A percentile compares a stretch with the other conserved stretches of the same genome.
These are phyloP conservation scores for Amorpha juglandis DNA, from an alignment of 2,888 invertebrate genomes.

Conservation along the genomic window DNA sequence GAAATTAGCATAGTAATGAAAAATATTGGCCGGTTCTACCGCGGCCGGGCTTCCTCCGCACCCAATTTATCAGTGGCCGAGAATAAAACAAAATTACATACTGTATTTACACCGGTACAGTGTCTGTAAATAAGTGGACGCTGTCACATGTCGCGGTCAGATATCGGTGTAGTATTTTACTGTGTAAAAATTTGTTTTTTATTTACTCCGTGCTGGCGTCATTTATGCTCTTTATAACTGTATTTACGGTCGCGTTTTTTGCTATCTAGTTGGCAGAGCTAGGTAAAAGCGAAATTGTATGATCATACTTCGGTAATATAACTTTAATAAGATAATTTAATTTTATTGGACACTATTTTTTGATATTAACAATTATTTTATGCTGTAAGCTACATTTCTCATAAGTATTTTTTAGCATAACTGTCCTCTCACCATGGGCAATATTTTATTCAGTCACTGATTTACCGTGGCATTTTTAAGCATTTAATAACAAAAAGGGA, in stretches of 20 bases:
- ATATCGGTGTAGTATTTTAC: constrained; percentile 39
- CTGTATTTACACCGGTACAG: constrained; percentile 43
- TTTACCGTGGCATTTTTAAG: no score
- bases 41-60: constrained; percentile 52
- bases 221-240: constrained; percentile 3
- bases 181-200: constrained; percentile 30
- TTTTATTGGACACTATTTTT: no score
- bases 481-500: no score
- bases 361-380: no score
- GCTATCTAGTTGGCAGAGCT: neutral
- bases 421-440: no score
- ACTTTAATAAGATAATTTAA: no score
- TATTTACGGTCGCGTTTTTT: neutral
- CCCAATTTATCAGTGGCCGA: constrained; percentile 63
- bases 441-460: no score
- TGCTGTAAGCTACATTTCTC: no score
- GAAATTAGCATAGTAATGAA: constrained; percentile 84
- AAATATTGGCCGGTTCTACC: constrained; percentile 74
- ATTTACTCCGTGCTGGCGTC: constrained; percentile 9
- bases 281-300: neutral
- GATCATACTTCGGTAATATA: no score
- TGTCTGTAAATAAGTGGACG: constrained; percentile 50
- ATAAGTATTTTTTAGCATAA: no score
- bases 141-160: constrained; percentile 43
- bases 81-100: constrained; percentile 61